Conservation (phyloP, 2,888 invertebrate genomes). For the Drosophila meridiana region DNA sequence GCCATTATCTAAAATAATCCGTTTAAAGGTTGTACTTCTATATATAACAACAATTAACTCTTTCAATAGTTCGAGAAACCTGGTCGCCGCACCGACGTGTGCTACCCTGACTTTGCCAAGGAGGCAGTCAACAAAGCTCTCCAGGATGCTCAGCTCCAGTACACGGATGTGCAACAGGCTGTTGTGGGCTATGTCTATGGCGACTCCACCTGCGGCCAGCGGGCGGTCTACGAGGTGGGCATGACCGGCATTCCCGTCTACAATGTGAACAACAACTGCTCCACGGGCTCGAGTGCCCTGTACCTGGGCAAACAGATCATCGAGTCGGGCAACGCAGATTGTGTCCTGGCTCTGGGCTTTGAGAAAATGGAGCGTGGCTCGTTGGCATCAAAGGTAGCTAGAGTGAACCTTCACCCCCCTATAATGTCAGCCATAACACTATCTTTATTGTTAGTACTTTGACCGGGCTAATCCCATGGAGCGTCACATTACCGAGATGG, state of each 20-base stretch:
- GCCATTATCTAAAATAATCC: constrained; percentile 30
- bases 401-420: background rate
- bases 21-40: constrained; percentile 35
- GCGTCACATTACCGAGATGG: constrained; percentile 94
- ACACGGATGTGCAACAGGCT: constrained; percentile 93
- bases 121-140: constrained; percentile 96
- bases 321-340: constrained; percentile 94
- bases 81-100: constrained; percentile 90
- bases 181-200: constrained; percentile 97
- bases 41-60: constrained; percentile 15
- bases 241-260: constrained; percentile 98
- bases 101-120: constrained; percentile 97
- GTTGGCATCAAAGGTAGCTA: constrained; percentile 88
- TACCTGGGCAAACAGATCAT: constrained; percentile 95
- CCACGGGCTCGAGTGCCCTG: constrained; percentile 97
- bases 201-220: constrained; percentile 97
- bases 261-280: constrained; percentile 99
- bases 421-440: fast-evolving
- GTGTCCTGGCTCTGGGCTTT: constrained; percentile 97
- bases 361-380: constrained; percentile 99
- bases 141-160: constrained; percentile 91
- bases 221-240: constrained; percentile 96
- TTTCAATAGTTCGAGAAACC: constrained; percentile 94
- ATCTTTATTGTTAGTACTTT: constrained; percentile 86
- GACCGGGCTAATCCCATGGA: constrained; percentile 96